Percentiles rank a stretch among this genome's conserved stretches.
phyloP scores from a whole-genome alignment of 1,140 invertebrate species.

The Halesus radiatus region DNA sequence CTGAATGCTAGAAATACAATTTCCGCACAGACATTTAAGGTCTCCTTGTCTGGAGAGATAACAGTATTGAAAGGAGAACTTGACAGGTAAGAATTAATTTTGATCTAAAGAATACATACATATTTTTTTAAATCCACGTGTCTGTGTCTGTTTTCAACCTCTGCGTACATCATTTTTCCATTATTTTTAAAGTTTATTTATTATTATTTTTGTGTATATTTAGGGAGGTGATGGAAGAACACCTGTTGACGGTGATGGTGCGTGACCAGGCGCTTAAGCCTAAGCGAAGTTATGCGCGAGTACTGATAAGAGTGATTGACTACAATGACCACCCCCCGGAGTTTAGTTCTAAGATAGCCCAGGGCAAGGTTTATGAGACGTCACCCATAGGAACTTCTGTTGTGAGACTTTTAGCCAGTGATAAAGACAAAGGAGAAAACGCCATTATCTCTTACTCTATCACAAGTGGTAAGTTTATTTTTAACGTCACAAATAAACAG shows the following conservation, averaged over 20 bases:
- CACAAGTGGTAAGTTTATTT: conserved; percentile 72
- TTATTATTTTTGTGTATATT: not conserved
- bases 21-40: conserved; percentile 83
- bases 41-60: conserved; percentile 83
- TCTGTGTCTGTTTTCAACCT: too few species aligned
- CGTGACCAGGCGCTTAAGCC: conserved; percentile 90
- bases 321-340: conserved; percentile 92
- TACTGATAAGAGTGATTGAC: conserved; percentile 86
- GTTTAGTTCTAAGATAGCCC: conserved; percentile 81
- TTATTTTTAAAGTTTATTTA: too few species aligned
- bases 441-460: conserved; percentile 86
- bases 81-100: conserved; percentile 70
- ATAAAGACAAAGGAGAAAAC: conserved; percentile 87
- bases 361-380: conserved; percentile 84
- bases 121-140: too few species aligned
- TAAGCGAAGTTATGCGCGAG: conserved; percentile 87
- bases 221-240: conserved; percentile 84
- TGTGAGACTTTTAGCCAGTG: conserved; percentile 81
- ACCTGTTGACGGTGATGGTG: conserved; percentile 91
- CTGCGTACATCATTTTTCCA: too few species aligned
- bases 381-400: conserved; percentile 81
- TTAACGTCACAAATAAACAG: too few species aligned
- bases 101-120: too few species aligned
- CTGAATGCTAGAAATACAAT: conserved; percentile 81
- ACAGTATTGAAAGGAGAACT: conserved; percentile 76